These are phyloP conservation scores for Paragorgia papillata DNA, from an alignment of 92 coral and sea anemone species.

Conservation along the genomic window DNA sequence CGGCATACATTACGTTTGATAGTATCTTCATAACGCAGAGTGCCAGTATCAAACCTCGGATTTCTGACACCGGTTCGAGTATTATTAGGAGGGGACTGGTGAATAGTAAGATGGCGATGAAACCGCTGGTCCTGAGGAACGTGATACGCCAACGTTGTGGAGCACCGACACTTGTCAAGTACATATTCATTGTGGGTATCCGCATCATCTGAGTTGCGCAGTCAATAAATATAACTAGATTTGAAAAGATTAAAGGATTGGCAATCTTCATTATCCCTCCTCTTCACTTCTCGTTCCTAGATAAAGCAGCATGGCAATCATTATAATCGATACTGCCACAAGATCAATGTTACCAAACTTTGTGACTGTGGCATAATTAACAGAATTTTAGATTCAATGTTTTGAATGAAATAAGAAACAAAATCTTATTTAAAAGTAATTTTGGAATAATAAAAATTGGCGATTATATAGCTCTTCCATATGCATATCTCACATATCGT, in stretches of 20 bases:
- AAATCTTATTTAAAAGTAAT: not conserved
- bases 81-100: conserved; percentile 2
- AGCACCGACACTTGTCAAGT: conserved; percentile 10
- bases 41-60: not conserved
- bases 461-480: no score
- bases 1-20: not conserved
- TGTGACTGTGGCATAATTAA: no score
- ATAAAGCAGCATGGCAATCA: not conserved
- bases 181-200: not conserved
- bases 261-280: not conserved
- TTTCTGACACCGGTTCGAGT: not conserved
- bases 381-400: no score
- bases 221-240: not conserved
- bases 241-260: not conserved
- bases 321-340: no score
- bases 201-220: not conserved
- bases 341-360: no score
- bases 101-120: not conserved
- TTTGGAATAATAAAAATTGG: not conserved
- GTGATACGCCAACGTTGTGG: not conserved
- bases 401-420: not conserved
- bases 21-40: not conserved
- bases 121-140: conserved; percentile 10
- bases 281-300: not conserved
- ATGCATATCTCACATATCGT: no score